Percentiles rank a stretch among this genome's conserved stretches.
Conservation (phyloP, 2,888 invertebrate genomes). For the Ochlodes sylvanus region DNA sequence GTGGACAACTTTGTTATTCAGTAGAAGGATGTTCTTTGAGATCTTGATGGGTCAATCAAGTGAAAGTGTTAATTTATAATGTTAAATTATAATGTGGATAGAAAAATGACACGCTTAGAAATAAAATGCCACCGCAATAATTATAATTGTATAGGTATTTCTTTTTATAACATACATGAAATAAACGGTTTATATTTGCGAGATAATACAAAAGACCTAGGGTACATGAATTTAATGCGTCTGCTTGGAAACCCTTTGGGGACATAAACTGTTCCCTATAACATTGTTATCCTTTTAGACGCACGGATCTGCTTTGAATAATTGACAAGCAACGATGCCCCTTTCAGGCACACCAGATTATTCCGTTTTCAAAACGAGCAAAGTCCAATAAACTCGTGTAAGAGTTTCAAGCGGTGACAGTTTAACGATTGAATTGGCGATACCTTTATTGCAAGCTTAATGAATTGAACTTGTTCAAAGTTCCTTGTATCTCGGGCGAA, state of each 20-base stretch:
- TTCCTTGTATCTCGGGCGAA: constrained; percentile 64
- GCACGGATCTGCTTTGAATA: constrained; percentile 38
- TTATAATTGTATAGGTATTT: too few species aligned
- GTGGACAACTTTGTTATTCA: too few species aligned
- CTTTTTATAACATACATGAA: too few species aligned
- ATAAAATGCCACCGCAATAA: too few species aligned
- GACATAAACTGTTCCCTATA: constrained; percentile 26
- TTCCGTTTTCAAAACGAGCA: constrained; percentile 23
- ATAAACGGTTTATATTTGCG: too few species aligned
- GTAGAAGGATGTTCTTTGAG: too few species aligned
- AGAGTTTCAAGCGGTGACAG: constrained; percentile 1
- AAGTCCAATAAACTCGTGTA: constrained; percentile 23
- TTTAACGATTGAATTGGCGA: constrained; percentile 53
- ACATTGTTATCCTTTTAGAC: constrained; percentile 46
- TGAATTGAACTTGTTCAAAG: constrained; percentile 73
- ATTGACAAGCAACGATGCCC: constrained; percentile 32
- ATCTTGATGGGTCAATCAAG: too few species aligned
- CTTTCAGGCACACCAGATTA: constrained; percentile 3
- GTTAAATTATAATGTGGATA: too few species aligned
- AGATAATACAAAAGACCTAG: too few species aligned
- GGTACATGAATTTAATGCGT: constrained; percentile 17
- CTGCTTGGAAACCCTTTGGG: constrained; percentile 11
- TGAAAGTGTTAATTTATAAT: too few species aligned
- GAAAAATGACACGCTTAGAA: too few species aligned
- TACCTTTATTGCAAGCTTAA: constrained; percentile 68